These are phyloP conservation scores for Aldabrachelys gigantea DNA, from an alignment of 2,113 vertebrate species.

Conservation along the genomic window DNA sequence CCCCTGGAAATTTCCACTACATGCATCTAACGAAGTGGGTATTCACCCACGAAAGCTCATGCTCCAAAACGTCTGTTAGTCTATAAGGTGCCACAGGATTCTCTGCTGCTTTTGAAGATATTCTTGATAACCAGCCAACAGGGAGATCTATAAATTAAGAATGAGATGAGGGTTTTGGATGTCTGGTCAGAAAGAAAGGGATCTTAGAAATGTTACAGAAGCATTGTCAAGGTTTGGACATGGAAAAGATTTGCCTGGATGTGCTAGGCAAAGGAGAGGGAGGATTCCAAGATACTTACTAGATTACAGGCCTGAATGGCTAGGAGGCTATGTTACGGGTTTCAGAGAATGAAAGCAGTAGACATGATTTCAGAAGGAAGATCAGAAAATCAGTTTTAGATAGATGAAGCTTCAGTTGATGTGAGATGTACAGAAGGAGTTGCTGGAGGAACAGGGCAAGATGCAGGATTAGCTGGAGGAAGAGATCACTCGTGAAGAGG, in stretches of 20 bases:
- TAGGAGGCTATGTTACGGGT: neutral
- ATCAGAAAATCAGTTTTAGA: conserved; percentile 3
- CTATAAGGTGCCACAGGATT: no score
- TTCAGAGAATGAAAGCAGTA: neutral
- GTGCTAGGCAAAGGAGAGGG: neutral
- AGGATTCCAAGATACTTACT: neutral
- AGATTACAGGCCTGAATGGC: neutral
- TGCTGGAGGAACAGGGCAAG: neutral
- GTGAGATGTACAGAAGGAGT: neutral
- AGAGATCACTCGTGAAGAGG: neutral
- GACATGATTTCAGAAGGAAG: neutral
- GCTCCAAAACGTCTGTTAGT: no score
- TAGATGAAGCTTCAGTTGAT: neutral
- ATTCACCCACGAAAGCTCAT: no score
- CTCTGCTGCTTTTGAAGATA: neutral
- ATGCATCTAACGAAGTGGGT: no score
- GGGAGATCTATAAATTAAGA: neutral
- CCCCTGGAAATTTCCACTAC: no score
- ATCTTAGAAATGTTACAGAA: neutral
- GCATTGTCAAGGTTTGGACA: rapidly evolving
- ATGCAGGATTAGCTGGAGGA: neutral
- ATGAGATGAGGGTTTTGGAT: neutral
- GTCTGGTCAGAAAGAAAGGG: neutral
- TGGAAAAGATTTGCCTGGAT: neutral
- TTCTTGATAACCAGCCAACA: neutral